Percentiles rank a stretch among this genome's conserved stretches.
Evolutionary conservation across 2,797 vertebrate genomes (phyloP).

Genomic region (Pangasius sanitwongsei): DNA sequence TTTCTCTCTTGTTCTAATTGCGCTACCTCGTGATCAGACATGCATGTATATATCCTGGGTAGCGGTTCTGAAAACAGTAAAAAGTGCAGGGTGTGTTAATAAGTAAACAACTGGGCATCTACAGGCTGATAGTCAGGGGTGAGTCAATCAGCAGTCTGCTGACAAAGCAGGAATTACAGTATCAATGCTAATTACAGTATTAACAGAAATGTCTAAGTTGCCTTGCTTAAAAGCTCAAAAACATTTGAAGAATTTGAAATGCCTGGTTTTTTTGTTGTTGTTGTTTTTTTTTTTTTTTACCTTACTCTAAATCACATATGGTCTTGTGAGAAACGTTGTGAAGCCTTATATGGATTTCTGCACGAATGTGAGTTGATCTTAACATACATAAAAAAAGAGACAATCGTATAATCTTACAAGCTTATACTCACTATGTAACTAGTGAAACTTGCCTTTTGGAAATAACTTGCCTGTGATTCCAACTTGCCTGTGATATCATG

Average conservation of each 20-base stretch:
- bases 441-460: slow-evolving; percentile 2
- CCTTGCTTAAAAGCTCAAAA: neutral
- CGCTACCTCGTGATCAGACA: neutral
- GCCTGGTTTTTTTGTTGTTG: neutral
- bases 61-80: neutral
- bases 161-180: neutral
- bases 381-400: neutral
- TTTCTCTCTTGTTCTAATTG: neutral
- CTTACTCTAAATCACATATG: neutral
- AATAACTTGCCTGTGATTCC: neutral
- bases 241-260: neutral
- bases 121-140: neutral
- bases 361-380: neutral
- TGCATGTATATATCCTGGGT: neutral
- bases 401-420: neutral
- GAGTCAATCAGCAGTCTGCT: slow-evolving; percentile 13
- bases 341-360: neutral
- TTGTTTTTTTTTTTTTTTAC: too few species aligned
- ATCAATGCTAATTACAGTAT: neutral
- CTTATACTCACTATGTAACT: neutral
- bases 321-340: neutral
- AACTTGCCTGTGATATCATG: neutral
- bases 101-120: neutral
- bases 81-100: slow-evolving; percentile 18
- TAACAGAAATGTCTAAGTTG: slow-evolving; percentile 4